These are phyloP conservation scores for Chelmon rostratus DNA, from an alignment of 2,797 vertebrate species.

Conservation along the genomic window DNA sequence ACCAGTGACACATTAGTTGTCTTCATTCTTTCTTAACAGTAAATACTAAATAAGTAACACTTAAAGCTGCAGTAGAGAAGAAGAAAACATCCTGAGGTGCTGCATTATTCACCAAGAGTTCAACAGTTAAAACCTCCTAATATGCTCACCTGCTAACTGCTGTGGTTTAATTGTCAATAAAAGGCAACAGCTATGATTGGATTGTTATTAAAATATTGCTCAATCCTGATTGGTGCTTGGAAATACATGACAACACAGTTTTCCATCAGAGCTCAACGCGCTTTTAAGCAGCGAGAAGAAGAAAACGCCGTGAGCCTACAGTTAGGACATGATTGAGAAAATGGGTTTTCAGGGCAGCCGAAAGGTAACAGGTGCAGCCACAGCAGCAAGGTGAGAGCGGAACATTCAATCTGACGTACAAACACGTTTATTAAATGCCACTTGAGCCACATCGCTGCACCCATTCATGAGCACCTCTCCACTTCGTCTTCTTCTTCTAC, in stretches of 20 bases:
- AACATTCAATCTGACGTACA: slow-evolving; percentile 1
- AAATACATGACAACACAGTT: not conserved
- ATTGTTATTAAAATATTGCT: not conserved
- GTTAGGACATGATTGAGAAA: not conserved
- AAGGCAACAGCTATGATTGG: not conserved
- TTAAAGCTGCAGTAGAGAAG: not conserved
- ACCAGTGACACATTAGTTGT: not conserved
- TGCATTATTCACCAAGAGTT: not conserved
- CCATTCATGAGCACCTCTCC: not conserved
- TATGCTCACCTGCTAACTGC: not conserved
- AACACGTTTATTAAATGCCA: slow-evolving; percentile 6
- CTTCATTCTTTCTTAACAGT: not conserved
- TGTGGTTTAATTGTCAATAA: too few species aligned
- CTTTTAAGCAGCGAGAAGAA: too few species aligned
- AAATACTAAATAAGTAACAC: not conserved
- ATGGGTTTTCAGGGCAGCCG: not conserved
- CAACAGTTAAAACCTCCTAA: too few species aligned
- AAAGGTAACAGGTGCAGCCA: not conserved
- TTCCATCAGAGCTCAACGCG: not conserved
- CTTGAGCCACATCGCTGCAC: not conserved
- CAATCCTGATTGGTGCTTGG: not conserved
- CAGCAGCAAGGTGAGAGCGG: not conserved
- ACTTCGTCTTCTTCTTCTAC: not conserved
- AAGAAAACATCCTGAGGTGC: not conserved
- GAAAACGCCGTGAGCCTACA: not conserved